Evolutionary conservation across 2,113 vertebrate genomes (phyloP), one percentile per base, ranked within the genome.

Genomic region (Parus major): DNA sequence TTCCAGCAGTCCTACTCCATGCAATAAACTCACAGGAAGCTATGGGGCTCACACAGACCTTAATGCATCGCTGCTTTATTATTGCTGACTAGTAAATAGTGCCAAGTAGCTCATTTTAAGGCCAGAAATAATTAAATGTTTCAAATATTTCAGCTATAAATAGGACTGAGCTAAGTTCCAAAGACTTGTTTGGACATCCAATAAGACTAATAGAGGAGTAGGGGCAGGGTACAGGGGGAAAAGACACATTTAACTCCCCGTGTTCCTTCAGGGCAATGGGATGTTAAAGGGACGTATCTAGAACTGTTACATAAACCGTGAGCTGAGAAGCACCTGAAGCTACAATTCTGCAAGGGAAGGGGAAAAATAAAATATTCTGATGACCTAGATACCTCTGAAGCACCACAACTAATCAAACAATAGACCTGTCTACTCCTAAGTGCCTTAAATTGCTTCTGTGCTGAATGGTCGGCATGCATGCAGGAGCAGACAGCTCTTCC

Each of bases 41-140:
- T 63, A 59, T 2, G 15, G 50, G n/a, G n/a, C 46, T 77, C 61
- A 39, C 76, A 61, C 79, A 93, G 81, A 84, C 66, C 49, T 80
- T 56, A 81, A 88, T 18, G 36, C 93, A 93, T 87, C 53, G 4
- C 42, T 88, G 84, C 69, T 64, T 88, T 83, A 71, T 66, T 79
- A 79, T 2, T 87, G 83, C 78, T 72, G 60, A 78, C 64, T 39
- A 71, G 56, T 33, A 84, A 90, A 82, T 28, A 52, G 79, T 86
- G 92, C 84, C 91, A 97, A 94, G 92, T 65, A 86, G 79, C 76
- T 93, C 65, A 50, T 91, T 95, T 96, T 96, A 95, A 95, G 91
- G 82, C 72, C 89, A 96, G 72, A 95, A 96, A 95, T 96, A 95
- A 96, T 95, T 92, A 93, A 94, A 75, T 71, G 72, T 81, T 95